A percentile compares a stretch with the other conserved stretches of the same genome.
Evolutionary conservation across 2,113 vertebrate genomes (phyloP).

Genomic region (Narcine bancroftii): DNA sequence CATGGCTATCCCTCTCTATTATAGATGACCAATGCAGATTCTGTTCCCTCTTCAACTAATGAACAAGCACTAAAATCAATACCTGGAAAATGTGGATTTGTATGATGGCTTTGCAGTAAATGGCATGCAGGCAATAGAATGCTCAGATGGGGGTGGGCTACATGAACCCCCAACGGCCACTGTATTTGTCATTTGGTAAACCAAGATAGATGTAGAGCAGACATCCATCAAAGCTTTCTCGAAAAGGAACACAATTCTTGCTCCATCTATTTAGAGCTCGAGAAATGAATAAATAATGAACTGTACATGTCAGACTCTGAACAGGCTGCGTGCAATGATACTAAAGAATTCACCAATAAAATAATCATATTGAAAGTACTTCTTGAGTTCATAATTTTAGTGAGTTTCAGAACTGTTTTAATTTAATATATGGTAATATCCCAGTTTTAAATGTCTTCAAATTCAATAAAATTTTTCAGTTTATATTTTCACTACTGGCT

Average conservation of each 20-base stretch:
- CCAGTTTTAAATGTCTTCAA: slow-evolving; percentile 24
- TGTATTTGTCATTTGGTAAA: slow-evolving; percentile 37
- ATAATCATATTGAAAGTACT: slow-evolving; percentile 1
- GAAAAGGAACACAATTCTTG: slow-evolving; percentile 36
- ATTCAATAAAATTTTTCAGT: slow-evolving; percentile 26
- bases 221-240: slow-evolving; percentile 37
- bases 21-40: slow-evolving; percentile 35
- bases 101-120: slow-evolving; percentile 31
- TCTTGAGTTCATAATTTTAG: slow-evolving; percentile 8
- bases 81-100: slow-evolving; percentile 32
- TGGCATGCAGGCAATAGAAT: slow-evolving; percentile 12
- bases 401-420: not conserved
- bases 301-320: not conserved
- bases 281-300: slow-evolving; percentile 37
- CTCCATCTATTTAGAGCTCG: slow-evolving; percentile 29
- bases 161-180: slow-evolving; percentile 31
- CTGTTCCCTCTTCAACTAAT: slow-evolving; percentile 31
- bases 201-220: slow-evolving; percentile 37
- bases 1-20: slow-evolving; percentile 28
- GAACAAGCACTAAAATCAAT: slow-evolving; percentile 35
- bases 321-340: not conserved
- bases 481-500: slow-evolving; percentile 10
- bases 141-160: slow-evolving; percentile 32
- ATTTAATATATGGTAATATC: not conserved
- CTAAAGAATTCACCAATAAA: slow-evolving; percentile 21